Evolutionary conservation across 2,113 vertebrate genomes (phyloP).

Genomic region (Heliornis fulica): DNA sequence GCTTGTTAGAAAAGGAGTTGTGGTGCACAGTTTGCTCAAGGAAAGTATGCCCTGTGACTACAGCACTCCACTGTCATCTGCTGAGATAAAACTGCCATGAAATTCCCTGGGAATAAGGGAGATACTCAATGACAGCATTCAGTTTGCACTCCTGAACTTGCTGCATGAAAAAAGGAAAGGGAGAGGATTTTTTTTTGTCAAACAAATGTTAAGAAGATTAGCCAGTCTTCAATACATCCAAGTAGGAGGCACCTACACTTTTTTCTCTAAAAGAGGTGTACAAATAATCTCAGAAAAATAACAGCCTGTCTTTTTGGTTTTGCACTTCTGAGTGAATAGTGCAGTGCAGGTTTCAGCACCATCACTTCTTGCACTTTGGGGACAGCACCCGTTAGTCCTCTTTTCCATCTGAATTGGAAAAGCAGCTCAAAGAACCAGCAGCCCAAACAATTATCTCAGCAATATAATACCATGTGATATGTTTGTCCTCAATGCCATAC

Average conservation of each 20-base stretch:
- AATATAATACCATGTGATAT: fast-evolving
- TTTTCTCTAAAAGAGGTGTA: not conserved
- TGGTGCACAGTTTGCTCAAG: not conserved
- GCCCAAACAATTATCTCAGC: not conserved
- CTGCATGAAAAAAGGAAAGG: not conserved
- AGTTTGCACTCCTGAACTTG: not conserved
- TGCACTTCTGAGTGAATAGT: not conserved
- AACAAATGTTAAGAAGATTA: not conserved
- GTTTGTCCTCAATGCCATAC: not conserved
- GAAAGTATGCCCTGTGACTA: not conserved
- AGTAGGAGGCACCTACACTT: not conserved
- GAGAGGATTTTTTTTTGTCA: not conserved
- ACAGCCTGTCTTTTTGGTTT: not conserved
- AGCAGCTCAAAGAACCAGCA: not conserved
- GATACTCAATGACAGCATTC: not conserved
- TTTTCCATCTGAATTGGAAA: not conserved
- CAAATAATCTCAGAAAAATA: not conserved
- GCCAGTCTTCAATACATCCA: not conserved
- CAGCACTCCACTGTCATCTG: fast-evolving
- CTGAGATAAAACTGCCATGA: not conserved
- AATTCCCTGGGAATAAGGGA: not conserved
- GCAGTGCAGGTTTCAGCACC: not conserved
- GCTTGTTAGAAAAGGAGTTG: not conserved
- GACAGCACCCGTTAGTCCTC: not conserved
- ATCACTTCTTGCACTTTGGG: not conserved